phyloP scores from a whole-genome alignment of 2,797 vertebrate genomes.

The Mormyrus proboscirostris region DNA sequence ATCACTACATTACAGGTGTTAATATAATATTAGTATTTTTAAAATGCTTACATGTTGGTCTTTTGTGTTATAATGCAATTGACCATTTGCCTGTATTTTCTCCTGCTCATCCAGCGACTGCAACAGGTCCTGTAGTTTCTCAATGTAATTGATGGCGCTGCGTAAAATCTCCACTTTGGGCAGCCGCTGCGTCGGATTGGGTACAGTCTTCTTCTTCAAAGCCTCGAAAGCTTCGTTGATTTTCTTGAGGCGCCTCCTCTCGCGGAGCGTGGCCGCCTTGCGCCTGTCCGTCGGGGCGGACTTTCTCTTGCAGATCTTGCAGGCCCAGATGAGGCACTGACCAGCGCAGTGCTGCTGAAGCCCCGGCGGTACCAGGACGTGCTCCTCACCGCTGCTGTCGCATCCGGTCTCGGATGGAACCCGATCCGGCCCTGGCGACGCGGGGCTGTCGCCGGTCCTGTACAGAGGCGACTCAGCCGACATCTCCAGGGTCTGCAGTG shows the following conservation, averaged over 20 bases:
- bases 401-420: constrained; percentile 73
- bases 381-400: constrained; percentile 90
- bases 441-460: constrained; percentile 73
- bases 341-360: constrained; percentile 86
- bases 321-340: constrained; percentile 96
- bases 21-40: constrained; percentile 3
- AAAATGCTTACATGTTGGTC: constrained; percentile 53
- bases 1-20: background rate
- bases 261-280: constrained; percentile 90
- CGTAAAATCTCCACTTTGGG: constrained; percentile 98
- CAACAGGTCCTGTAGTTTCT: constrained; percentile 85
- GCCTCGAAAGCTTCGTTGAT: constrained; percentile 98
- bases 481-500: constrained; percentile 83
- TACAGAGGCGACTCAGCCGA: constrained; percentile 84
- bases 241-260: constrained; percentile 89
- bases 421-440: constrained; percentile 79
- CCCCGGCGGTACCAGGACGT: constrained; percentile 83
- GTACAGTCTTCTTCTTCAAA: constrained; percentile 85
- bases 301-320: constrained; percentile 92
- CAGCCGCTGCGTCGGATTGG: constrained; percentile 92
- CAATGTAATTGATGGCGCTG: constrained; percentile 95
- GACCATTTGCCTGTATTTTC: constrained; percentile 63
- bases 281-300: constrained; percentile 86
- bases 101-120: constrained; percentile 86
- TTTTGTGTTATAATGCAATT: constrained; percentile 58